Evolutionary conservation across 2,888 invertebrate genomes (phyloP), one percentile per base, ranked within the genome.

Genomic region (Caenorhabditis drosophilae): DNA sequence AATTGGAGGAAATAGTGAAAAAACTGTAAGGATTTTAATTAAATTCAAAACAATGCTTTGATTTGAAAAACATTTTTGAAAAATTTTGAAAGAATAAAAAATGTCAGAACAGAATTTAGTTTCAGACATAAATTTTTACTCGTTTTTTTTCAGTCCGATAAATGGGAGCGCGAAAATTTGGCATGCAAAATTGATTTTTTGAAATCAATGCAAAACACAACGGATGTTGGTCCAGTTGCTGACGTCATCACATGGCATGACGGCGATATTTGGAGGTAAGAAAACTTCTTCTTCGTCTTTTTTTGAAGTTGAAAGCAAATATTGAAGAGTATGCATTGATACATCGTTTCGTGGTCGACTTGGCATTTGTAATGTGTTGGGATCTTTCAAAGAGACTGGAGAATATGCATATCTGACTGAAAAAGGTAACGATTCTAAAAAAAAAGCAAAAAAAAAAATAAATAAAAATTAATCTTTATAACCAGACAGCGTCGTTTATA

Each of bases 171-270:
- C 82, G 97, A 97, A 83, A 92, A 98, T 83, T 85, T 92, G 16
- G 93, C 95, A 79, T 89, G 90, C 12, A 89, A 90, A 78, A 87
- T 94, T 50, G 96, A 97, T 78, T 78, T 85, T 26, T 86, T 97
- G 58, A 90, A 89, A 75, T 87, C 86, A 62, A 87, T 90, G 46
- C 95, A 97, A 71, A 96, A 95, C 84, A 93, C 90, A 84, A 87
- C 86, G 54, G 94, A 96, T 83, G 85, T 89, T 9, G 96, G 95
- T 18, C 92, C 92, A 1, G 89, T 91, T 4, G 93, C 91, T 84
- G 98, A 98, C 85, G 93, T 94, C 86, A 88, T 98, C 49, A 88
- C 96, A 26, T 97, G 92, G 85, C 89, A 93, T 82, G 93, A 96
- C 86, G 94, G 94, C 12, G 86, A 87, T 23, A 89, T 90, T 27